phyloP scores from a whole-genome alignment of 2,888 invertebrate species.

The Temnothorax unifasciatus region DNA sequence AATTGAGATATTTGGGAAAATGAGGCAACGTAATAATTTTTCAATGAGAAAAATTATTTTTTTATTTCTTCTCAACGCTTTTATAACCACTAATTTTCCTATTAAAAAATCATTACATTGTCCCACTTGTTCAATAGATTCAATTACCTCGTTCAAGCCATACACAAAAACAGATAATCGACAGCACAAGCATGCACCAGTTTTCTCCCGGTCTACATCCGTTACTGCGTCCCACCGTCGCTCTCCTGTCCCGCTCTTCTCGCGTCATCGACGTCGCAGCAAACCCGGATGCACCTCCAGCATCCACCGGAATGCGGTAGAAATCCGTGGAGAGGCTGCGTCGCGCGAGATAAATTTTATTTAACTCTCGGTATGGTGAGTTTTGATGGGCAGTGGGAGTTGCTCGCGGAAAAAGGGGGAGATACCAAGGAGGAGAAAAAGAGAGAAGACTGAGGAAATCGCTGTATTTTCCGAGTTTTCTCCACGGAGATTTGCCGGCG shows the following conservation, averaged over 20 bases:
- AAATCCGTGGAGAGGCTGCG: conserved; percentile 80
- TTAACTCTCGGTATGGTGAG: conserved; percentile 73
- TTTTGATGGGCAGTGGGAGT: conserved; percentile 66
- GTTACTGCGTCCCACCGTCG: background rate
- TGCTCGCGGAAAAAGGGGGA: conserved; percentile 33
- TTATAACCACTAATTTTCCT: conserved; percentile 1
- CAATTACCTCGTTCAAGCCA: background rate
- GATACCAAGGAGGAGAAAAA: conserved; percentile 20
- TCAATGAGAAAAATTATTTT: background rate
- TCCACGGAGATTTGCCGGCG: conserved; percentile 55
- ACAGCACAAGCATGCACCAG: background rate
- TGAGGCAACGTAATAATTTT: background rate
- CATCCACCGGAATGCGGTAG: conserved; percentile 77
- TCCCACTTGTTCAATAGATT: conserved; percentile 1
- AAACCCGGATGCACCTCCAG: conserved; percentile 71
- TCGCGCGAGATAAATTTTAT: conserved; percentile 81
- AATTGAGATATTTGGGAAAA: background rate
- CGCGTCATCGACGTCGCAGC: conserved; percentile 51
- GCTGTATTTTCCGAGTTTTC: conserved; percentile 62
- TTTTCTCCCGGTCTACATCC: conserved; percentile 12
- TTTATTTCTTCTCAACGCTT: background rate
- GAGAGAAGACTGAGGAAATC: conserved; percentile 57
- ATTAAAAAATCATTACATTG: conserved; percentile 17
- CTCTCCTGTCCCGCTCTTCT: conserved; percentile 10
- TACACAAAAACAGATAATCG: background rate